Conservation (phyloP, 2,113 vertebrate genomes). For the Cettia cetti region DNA sequence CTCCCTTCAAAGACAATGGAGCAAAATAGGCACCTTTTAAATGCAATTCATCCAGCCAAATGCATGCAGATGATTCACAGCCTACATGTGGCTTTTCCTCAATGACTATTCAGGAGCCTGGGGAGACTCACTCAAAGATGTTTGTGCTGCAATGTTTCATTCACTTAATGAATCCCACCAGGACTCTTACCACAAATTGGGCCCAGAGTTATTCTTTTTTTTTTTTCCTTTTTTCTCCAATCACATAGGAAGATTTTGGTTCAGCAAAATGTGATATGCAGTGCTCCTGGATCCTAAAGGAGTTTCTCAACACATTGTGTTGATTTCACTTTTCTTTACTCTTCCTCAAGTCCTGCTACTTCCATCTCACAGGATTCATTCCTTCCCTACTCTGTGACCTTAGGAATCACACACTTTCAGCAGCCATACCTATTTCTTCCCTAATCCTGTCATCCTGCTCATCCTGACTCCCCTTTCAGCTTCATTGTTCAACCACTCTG, state of each 20-base stretch:
- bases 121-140: neutral
- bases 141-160: neutral
- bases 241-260: neutral
- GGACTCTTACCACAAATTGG: neutral
- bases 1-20: neutral
- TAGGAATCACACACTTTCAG: rapidly evolving
- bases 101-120: neutral
- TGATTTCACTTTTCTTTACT: neutral
- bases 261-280: neutral
- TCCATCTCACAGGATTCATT: neutral
- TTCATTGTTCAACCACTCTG: rapidly evolving
- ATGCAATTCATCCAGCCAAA: neutral
- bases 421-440: neutral
- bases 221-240: neutral
- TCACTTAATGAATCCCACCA: neutral
- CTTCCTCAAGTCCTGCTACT: neutral
- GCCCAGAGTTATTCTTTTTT: neutral
- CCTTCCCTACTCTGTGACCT: neutral
- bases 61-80: neutral
- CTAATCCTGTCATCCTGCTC: neutral
- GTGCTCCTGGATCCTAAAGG: neutral
- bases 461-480: neutral
- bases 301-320: rapidly evolving
- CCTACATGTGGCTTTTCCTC: neutral
- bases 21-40: neutral